These are phyloP conservation scores for Gymnocypris eckloni DNA, from an alignment of 2,797 vertebrate genomes.

Conservation along the genomic window DNA sequence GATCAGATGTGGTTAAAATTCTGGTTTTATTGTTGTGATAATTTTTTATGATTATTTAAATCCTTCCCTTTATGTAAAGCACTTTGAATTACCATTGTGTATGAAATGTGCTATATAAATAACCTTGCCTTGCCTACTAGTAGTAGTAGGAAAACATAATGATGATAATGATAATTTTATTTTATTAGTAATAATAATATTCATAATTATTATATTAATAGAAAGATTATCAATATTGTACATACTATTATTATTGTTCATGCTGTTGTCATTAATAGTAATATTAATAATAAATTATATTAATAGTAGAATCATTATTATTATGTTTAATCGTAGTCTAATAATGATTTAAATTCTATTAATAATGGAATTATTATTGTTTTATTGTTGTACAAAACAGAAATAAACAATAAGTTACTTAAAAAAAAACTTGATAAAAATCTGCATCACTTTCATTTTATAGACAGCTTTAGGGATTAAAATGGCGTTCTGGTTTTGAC, in stretches of 20 bases:
- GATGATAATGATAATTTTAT: not conserved
- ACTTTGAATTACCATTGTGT: too few relatives aligned
- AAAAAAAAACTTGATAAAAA: not conserved
- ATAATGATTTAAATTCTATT: not conserved
- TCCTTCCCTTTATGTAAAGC: too few relatives aligned
- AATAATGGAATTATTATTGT: not conserved
- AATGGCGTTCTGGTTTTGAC: not conserved
- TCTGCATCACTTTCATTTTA: not conserved
- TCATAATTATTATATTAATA: not conserved
- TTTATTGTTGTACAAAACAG: not conserved
- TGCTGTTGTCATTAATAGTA: not conserved
- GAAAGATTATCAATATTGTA: not conserved
- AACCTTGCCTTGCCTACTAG: not conserved
- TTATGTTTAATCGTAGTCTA: not conserved
- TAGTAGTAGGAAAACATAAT: not conserved
- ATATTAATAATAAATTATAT: not conserved
- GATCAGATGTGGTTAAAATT: too few relatives aligned
- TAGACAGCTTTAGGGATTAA: not conserved
- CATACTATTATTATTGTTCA: not conserved
- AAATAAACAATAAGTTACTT: not conserved
- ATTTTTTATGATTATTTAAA: too few relatives aligned
- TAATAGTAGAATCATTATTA: not conserved
- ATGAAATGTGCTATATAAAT: too few relatives aligned
- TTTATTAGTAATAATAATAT: not conserved
- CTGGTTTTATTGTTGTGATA: too few relatives aligned